Conservation (phyloP, 2,888 invertebrate species). For the Tachina fera region DNA sequence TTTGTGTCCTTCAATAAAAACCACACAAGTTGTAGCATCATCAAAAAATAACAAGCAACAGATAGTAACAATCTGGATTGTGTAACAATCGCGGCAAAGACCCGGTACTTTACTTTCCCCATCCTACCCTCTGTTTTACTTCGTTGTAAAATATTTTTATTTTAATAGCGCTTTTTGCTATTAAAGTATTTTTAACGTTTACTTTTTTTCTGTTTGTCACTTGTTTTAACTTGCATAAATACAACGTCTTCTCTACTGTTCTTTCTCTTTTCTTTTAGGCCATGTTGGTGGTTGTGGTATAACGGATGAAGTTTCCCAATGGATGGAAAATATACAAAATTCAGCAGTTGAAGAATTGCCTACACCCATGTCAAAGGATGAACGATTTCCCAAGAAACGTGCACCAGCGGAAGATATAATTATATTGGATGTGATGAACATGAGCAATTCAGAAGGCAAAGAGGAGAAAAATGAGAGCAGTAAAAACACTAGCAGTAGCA, state of each 20-base stretch:
- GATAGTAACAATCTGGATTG: slow-evolving; percentile 28
- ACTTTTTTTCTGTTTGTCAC: slow-evolving; percentile 49
- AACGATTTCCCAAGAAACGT: slow-evolving; percentile 76
- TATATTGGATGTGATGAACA: slow-evolving; percentile 60
- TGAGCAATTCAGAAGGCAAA: background rate
- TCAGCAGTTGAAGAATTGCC: slow-evolving; percentile 86
- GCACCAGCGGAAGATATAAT: slow-evolving; percentile 76
- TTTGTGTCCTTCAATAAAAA: slow-evolving; percentile 41
- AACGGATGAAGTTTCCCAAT: slow-evolving; percentile 92
- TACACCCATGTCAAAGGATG: slow-evolving; percentile 80
- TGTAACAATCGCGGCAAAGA: slow-evolving; percentile 37
- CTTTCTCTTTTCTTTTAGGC: slow-evolving; percentile 84
- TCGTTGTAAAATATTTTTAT: background rate
- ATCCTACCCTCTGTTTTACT: background rate
- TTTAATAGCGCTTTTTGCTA: slow-evolving; percentile 34
- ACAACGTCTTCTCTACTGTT: slow-evolving; percentile 41
- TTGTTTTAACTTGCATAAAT: slow-evolving; percentile 56
- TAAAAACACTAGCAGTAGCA: slow-evolving; percentile 35
- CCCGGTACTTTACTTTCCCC: background rate
- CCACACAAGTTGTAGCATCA: slow-evolving; percentile 53
- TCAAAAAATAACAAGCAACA: slow-evolving; percentile 43
- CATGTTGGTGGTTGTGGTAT: slow-evolving; percentile 94
- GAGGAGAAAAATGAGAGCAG: slow-evolving; percentile 20
- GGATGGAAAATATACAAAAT: slow-evolving; percentile 96
- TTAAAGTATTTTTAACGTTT: slow-evolving; percentile 33